Conservation (phyloP, 2,113 vertebrate genomes). For the Lagenorhynchus albirostris region DNA sequence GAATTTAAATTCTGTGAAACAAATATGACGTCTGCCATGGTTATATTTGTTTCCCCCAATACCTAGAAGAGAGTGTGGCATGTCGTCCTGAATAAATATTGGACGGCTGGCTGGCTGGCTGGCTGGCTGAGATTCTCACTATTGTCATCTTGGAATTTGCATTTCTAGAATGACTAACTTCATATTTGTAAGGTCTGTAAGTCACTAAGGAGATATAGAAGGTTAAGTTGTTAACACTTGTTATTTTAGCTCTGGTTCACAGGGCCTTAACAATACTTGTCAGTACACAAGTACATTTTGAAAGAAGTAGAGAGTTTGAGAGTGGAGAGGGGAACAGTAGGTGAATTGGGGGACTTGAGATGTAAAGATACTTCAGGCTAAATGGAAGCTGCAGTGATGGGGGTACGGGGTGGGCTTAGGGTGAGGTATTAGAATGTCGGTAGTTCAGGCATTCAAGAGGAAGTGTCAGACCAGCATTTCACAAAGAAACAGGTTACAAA, state of each 20-base stretch:
- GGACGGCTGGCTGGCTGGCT: not conserved
- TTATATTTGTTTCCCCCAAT: not conserved
- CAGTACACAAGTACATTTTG: not conserved
- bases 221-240: not conserved
- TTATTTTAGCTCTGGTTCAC: not conserved
- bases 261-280: not conserved
- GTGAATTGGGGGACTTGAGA: not conserved
- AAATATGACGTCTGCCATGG: not conserved
- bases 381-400: not conserved
- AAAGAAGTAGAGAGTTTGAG: not conserved
- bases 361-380: not conserved
- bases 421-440: not conserved
- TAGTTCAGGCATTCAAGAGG: not conserved
- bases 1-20: slow-evolving; percentile 1
- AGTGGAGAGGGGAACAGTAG: not conserved
- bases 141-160: not conserved
- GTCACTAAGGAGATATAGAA: not conserved
- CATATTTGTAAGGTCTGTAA: not conserved
- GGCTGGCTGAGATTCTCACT: not conserved
- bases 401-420: accelerated
- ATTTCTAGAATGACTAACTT: not conserved
- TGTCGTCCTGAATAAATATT: not conserved
- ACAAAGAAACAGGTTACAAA: not conserved
- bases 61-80: not conserved
- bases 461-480: not conserved